Conservation (phyloP, 2,113 vertebrate species). For the Aspidoscelis tigris region DNA sequence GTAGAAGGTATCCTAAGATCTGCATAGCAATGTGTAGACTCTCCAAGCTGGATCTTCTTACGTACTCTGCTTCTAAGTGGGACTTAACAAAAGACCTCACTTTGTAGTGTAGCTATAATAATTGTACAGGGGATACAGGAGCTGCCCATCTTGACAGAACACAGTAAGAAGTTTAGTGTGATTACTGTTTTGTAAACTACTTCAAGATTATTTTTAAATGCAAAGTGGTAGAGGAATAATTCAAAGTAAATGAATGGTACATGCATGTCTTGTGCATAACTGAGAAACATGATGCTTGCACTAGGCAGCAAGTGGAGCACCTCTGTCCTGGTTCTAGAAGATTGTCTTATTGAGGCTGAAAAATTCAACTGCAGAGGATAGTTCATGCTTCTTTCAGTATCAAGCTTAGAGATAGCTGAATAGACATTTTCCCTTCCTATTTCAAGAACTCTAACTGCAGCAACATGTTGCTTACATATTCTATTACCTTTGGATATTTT, state of each 20-base stretch:
- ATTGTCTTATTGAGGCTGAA: background rate
- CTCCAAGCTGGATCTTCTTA: background rate
- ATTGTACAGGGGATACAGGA: too few species aligned
- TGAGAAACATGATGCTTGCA: too few species aligned
- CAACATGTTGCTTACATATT: too few species aligned
- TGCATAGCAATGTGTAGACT: background rate
- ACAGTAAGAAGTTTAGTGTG: too few species aligned
- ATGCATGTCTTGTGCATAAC: too few species aligned
- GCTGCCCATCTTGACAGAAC: too few species aligned
- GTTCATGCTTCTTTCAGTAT: background rate
- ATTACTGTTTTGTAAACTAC: too few species aligned
- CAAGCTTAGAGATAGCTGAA: background rate
- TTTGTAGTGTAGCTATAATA: too few species aligned
- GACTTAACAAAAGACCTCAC: too few species aligned
- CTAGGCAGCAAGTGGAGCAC: background rate
- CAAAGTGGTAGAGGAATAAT: too few species aligned
- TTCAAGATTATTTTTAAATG: too few species aligned
- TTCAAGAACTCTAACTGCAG: background rate
- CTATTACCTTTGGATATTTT: background rate
- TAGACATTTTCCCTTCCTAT: background rate
- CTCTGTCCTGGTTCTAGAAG: background rate
- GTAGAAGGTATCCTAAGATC: background rate
- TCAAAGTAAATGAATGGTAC: too few species aligned
- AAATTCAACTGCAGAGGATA: background rate
- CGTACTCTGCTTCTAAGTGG: background rate